Evolutionary conservation across 1,140 invertebrate species (phyloP).

Genomic region (Magallana gigas): DNA sequence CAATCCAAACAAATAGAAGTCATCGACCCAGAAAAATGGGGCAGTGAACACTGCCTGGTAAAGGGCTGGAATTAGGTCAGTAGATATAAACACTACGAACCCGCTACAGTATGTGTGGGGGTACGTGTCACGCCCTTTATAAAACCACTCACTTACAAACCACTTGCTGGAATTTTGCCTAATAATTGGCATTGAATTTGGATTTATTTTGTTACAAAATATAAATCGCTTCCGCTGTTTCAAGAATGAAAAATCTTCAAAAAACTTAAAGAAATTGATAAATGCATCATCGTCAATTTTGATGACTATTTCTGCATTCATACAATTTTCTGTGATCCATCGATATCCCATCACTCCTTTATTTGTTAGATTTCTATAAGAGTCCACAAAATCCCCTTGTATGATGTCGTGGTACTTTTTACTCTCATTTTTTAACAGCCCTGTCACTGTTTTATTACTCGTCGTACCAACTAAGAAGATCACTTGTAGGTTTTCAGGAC

Average conservation of each 20-base stretch:
- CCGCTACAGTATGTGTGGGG: conserved; percentile 55
- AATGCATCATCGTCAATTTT: conserved; percentile 82
- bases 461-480: conserved; percentile 78
- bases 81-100: conserved; percentile 25
- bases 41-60: not conserved
- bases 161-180: conserved; percentile 58
- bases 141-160: conserved; percentile 58
- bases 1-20: conserved; percentile 21
- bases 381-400: conserved; percentile 74
- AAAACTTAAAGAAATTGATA: conserved; percentile 74
- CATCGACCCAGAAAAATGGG: conserved; percentile 36
- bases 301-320: conserved; percentile 81
- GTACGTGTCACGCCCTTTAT: conserved; percentile 51
- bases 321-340: conserved; percentile 86
- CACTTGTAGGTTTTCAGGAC: conserved; percentile 58
- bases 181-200: conserved; percentile 59
- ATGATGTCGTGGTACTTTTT: conserved; percentile 69
- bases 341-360: conserved; percentile 89
- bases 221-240: conserved; percentile 52
- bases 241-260: conserved; percentile 60
- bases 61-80: conserved; percentile 21
- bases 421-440: conserved; percentile 62
- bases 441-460: conserved; percentile 9
- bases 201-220: conserved; percentile 55
- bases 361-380: conserved; percentile 74